Evolutionary conservation across 2,113 vertebrate genomes (phyloP), one percentile per base, ranked within the genome.

Genomic region (Plestiodon gilberti): DNA sequence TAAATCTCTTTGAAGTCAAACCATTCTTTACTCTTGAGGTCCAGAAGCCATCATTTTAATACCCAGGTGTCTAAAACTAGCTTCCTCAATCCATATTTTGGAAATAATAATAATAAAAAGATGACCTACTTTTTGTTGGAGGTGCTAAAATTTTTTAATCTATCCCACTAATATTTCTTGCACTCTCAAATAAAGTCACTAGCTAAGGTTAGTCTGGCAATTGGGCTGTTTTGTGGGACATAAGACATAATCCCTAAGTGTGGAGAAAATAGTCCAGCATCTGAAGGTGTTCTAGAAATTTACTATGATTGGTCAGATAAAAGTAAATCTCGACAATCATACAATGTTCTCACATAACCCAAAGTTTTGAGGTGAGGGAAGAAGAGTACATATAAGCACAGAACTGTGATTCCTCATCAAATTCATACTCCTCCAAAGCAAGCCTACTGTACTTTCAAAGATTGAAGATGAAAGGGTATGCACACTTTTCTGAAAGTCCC

Each of bases 91-190:
- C 78, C 92, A 14, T 90, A 30, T 85, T 89, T 82, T 89, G 80
- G 28, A 82, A 15, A 73, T 77, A 48, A 90, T 90, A 92, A 89
- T n/a, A n/a, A n/a, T n/a, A 87, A 55, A 64, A 78, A 83, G 74
- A 43, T 89, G 79, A 87, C 92, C 90, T 87, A 87, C 85, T 93
- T 93, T 87, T 10, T 81, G 28, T 79, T 40, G 33, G 59, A 78
- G 81, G 38, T 80, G 20, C 38, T 80, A 80, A 48, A 73, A 28
- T 25, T 48, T 73, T 25, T 48, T 73, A 71, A 33, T 61, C 28
- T 86, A 23, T 88, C 30, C 38, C 69, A 30, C 18, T 81, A 80
- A 84, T 78, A 38, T 10, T 87, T 81, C 83, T 78, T 77, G 78
- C 87, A 33, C 33, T 83, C 55, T 88, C 73, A 69, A 88, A 87